Percentiles rank a stretch among this genome's conserved stretches.
Evolutionary conservation across 2,113 vertebrate genomes (phyloP).

Genomic region (Cheilinus undulatus): DNA sequence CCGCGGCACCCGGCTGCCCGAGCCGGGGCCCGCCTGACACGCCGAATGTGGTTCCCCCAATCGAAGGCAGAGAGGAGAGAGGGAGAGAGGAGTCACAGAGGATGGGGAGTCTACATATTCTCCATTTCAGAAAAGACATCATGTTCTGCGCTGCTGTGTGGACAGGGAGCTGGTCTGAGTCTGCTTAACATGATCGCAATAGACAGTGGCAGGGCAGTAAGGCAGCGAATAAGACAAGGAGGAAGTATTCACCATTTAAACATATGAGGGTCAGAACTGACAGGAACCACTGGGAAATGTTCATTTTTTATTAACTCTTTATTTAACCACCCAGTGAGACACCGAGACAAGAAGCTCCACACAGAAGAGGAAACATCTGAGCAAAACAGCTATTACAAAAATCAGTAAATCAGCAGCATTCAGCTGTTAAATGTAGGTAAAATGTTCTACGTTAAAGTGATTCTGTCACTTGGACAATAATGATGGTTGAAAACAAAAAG

Average conservation of each 20-base stretch:
- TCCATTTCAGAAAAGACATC: conserved; percentile 7
- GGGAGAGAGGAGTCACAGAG: conserved; percentile 12
- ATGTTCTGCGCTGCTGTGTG: not conserved
- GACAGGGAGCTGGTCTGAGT: conserved; percentile 15
- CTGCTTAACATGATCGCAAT: not conserved
- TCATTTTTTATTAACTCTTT: too few species aligned
- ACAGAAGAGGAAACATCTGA: too few species aligned
- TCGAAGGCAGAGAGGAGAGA: conserved; percentile 40
- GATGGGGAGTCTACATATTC: conserved; percentile 16
- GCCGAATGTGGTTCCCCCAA: conserved; percentile 63
- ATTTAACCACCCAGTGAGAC: too few species aligned
- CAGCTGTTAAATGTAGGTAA: too few species aligned
- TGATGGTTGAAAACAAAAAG: too few species aligned
- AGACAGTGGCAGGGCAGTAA: not conserved
- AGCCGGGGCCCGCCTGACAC: conserved; percentile 56
- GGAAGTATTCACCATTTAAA: conserved; percentile 1
- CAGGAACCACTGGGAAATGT: too few species aligned
- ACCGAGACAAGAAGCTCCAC: too few species aligned
- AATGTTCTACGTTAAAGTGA: too few species aligned
- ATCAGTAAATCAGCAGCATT: too few species aligned
- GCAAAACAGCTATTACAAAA: too few species aligned
- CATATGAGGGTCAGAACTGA: not conserved
- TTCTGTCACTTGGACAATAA: too few species aligned
- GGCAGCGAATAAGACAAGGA: not conserved
- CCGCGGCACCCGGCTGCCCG: conserved; percentile 72